phyloP scores from a whole-genome alignment of 2,888 invertebrate species.

The Capitulum mitella region DNA sequence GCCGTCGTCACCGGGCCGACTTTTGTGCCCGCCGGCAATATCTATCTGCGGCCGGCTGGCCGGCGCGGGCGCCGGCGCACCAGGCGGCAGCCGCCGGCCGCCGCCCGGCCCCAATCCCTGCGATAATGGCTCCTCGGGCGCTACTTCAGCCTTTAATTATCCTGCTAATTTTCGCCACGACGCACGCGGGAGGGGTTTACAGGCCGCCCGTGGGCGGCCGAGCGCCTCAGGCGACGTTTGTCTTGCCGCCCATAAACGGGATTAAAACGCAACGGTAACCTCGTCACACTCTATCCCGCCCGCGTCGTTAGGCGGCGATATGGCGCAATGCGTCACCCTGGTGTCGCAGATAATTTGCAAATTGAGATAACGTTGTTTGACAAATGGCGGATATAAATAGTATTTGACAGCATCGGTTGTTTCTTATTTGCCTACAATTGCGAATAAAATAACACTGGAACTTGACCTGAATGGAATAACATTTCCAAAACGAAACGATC shows the following conservation, averaged over 20 bases:
- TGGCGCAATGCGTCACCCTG: too few species aligned
- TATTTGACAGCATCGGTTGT: too few species aligned
- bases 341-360: too few species aligned
- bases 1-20: neutral
- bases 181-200: neutral
- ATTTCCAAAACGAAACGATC: too few species aligned
- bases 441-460: too few species aligned
- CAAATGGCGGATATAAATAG: too few species aligned
- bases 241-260: constrained; percentile 1
- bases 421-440: too few species aligned
- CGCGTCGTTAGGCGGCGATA: too few species aligned
- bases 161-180: constrained; percentile 21
- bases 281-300: neutral
- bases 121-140: constrained; percentile 19
- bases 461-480: too few species aligned
- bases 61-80: neutral
- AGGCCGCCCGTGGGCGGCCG: neutral
- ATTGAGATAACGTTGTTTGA: too few species aligned
- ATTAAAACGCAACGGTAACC: neutral
- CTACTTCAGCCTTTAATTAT: constrained; percentile 22
- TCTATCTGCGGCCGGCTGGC: neutral
- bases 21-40: constrained; percentile 5
- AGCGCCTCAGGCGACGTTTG: neutral
- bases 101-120: neutral
- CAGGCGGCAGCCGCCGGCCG: neutral